Base-by-base conservation (phyloP, 2,888 invertebrate species). In the Melinaea marsaeus region DNA sequence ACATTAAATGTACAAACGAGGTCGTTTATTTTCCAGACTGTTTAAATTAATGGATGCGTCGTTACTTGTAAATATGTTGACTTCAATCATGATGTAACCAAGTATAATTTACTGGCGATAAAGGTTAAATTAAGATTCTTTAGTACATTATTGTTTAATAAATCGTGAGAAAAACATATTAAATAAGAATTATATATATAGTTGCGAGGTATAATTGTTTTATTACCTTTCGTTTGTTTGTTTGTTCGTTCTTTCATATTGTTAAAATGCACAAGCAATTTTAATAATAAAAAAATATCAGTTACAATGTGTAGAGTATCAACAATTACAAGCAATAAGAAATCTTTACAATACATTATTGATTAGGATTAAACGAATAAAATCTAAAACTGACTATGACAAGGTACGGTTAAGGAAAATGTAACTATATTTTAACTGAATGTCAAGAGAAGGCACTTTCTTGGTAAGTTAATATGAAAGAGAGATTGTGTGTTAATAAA, bases 81-180 rank as follows among this genome's bases (percentile, higher is more conserved):
- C 54, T 58, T 42, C 37, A 64, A 48, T 56, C 59, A 48, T 59
- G 58, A 47, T 46, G 55, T 64, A 62, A 62, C 37, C 7, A 64
- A 58, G 37, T 33, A 60, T 61, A 61, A 60, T 57, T 60, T 22
- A 51, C 51, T 7, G 46, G 11, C 11, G n/a, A 51, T 32, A 6
- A 51, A 51, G 22, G 32, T 51, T 32, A 11, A 32, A 22, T 32
- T n/a, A 42, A 9, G 42, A 42, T 42, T 42, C 42, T 42, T 3
- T 22, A 32, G 51, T 51, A 2, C 1, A 51, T 48, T 51, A 51
- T 51, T 22, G 51, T 51, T 51, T 22, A 51, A 11, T 32, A 51
- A 51, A 32, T 51, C 51, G 51, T 51, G 51, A 32, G 51, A 51
- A 51, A 51, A 51, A 32, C 32, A 2, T 2, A 51, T 51, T 51